Percentiles rank a stretch among this genome's conserved stretches.
Conservation (phyloP, 2,113 vertebrate genomes). For the Ailurus styani region DNA sequence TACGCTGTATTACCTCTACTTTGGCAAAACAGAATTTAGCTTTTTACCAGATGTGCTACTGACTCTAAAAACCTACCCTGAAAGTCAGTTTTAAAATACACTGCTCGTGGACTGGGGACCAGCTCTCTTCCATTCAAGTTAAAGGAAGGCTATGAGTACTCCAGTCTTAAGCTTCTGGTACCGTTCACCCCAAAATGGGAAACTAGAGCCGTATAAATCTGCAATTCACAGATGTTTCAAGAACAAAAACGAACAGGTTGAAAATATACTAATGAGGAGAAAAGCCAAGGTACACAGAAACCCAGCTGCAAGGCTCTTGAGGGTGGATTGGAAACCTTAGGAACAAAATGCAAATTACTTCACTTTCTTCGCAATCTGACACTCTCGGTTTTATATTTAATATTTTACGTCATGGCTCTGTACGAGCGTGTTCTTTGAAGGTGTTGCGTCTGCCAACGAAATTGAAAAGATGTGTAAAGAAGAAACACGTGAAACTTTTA, state of each 20-base stretch:
- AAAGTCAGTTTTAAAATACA: not conserved
- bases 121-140: constrained; percentile 74
- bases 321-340: constrained; percentile 62
- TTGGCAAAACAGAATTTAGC: not conserved
- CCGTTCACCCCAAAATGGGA: constrained; percentile 84
- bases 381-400: constrained; percentile 76
- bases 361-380: constrained; percentile 76
- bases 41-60: not conserved
- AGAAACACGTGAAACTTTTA: constrained; percentile 57
- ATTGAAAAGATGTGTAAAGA: constrained; percentile 68
- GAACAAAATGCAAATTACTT: constrained; percentile 78
- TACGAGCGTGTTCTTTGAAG: constrained; percentile 75
- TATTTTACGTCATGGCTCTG: constrained; percentile 71
- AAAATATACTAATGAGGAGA: constrained; percentile 78
- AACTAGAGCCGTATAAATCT: constrained; percentile 78
- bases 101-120: not conserved
- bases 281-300: constrained; percentile 76
- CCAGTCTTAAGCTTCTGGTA: constrained; percentile 77
- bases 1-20: not conserved
- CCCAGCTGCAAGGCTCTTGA: constrained; percentile 73
- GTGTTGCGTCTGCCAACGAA: constrained; percentile 71
- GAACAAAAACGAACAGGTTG: constrained; percentile 82
- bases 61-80: not conserved
- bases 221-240: constrained; percentile 86
- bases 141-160: constrained; percentile 78